A percentile compares a stretch with the other conserved stretches of the same genome.
These are phyloP conservation scores for Astropecten irregularis DNA, from an alignment of 53 echinoderm and acorn worm genomes.

Conservation along the genomic window DNA sequence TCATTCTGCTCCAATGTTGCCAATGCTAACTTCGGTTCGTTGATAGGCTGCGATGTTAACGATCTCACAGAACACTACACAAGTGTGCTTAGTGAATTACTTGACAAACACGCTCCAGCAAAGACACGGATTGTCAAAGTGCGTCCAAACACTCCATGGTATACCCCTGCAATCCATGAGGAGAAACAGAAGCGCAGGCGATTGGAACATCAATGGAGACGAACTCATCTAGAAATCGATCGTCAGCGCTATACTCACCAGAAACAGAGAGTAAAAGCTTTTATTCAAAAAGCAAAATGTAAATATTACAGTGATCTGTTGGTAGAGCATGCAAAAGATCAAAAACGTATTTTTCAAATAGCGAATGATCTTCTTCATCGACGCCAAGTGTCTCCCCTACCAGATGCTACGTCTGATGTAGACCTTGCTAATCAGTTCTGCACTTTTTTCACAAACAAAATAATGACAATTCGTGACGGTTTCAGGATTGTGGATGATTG, in stretches of 20 bases:
- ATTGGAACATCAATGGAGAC: constrained; percentile 39
- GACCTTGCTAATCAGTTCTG: constrained; percentile 41
- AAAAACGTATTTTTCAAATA: constrained; percentile 43
- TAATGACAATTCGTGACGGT: constrained; percentile 13
- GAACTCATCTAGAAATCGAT: constrained; percentile 38
- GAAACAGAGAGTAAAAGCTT: constrained; percentile 31
- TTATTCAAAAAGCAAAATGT: constrained; percentile 41
- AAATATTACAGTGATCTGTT: constrained; percentile 42
- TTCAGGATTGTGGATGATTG: constrained; percentile 27
- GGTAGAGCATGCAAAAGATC: constrained; percentile 25
- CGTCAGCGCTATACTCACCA: constrained; percentile 34
- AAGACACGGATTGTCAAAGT: constrained; percentile 15
- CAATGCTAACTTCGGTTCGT: not conserved
- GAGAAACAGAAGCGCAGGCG: constrained; percentile 19
- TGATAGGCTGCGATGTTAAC: not conserved
- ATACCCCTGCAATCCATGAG: constrained; percentile 26
- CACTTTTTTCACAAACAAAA: constrained; percentile 30
- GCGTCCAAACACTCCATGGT: constrained; percentile 38
- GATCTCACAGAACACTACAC: not conserved
- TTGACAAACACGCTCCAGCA: constrained; percentile 32
- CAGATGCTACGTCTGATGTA: constrained; percentile 11
- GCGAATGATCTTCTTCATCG: constrained; percentile 44
- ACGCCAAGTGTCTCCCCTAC: constrained; percentile 8
- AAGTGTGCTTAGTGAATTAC: not conserved
- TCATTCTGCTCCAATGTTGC: constrained; percentile 4